Percentiles rank a stretch among this genome's conserved stretches.
Conservation (phyloP, 2,888 invertebrate species). For the Agrilus biguttatus region DNA sequence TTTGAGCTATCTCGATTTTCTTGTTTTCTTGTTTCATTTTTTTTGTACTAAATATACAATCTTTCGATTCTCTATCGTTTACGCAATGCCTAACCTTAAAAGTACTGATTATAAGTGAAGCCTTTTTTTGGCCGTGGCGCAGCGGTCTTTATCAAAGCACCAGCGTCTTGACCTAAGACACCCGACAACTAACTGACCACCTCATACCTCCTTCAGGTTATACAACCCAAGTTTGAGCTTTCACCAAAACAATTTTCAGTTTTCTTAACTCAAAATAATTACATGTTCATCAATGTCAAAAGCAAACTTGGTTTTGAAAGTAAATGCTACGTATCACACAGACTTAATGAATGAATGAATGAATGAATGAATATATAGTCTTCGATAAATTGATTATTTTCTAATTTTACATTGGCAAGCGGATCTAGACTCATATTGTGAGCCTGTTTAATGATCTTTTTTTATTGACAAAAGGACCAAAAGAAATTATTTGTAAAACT, state of each 20-base stretch:
- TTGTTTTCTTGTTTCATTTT: slow-evolving; percentile 12
- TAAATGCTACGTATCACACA: too few relatives aligned
- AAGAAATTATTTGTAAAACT: not conserved
- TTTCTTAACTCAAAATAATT: too few relatives aligned
- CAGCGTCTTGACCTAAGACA: slow-evolving; percentile 28
- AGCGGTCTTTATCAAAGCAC: slow-evolving; percentile 22
- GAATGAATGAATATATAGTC: too few relatives aligned
- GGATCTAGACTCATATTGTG: too few relatives aligned
- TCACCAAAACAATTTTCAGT: too few relatives aligned
- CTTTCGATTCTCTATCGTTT: slow-evolving; percentile 33
- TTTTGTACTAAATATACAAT: slow-evolving; percentile 34
- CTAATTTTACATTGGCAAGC: too few relatives aligned
- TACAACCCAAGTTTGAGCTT: slow-evolving; percentile 16
- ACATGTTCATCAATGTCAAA: too few relatives aligned
- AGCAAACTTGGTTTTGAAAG: too few relatives aligned
- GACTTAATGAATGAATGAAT: too few relatives aligned
- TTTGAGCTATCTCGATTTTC: slow-evolving; percentile 35
- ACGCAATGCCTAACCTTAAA: slow-evolving; percentile 31
- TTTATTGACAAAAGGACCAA: too few relatives aligned
- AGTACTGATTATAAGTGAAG: slow-evolving; percentile 19
- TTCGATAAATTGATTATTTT: too few relatives aligned
- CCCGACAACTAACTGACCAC: slow-evolving; percentile 32
- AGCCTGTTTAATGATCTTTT: too few relatives aligned
- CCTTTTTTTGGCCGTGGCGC: slow-evolving; percentile 23
- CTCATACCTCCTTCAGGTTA: slow-evolving; percentile 15